Conservation (phyloP, 2,113 vertebrate species). For the Sakesphorus luctuosus region DNA sequence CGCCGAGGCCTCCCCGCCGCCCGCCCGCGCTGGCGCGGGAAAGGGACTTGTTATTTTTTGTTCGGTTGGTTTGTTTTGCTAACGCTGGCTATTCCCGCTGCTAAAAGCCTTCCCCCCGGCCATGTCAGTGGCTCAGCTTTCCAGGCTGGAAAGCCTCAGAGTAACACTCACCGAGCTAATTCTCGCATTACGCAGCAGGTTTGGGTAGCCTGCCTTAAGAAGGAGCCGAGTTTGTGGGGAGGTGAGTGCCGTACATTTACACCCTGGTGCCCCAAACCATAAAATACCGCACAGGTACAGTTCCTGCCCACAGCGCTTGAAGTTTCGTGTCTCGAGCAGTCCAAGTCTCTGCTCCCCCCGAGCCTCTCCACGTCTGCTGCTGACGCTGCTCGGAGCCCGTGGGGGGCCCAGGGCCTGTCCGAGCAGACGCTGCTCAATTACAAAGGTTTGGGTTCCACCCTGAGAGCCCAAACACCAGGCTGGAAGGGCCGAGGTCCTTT, state of each 20-base stretch:
- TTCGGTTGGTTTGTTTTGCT: background rate
- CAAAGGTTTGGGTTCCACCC: background rate
- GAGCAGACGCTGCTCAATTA: background rate
- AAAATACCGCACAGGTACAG: background rate
- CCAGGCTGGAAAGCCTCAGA: background rate
- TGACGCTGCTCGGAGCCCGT: rapidly evolving
- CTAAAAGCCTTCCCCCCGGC: background rate
- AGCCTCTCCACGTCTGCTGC: rapidly evolving
- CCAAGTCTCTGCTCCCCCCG: background rate
- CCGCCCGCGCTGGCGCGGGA: background rate
- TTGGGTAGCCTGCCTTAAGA: background rate
- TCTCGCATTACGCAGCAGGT: background rate
- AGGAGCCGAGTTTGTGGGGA: background rate
- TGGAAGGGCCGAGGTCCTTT: background rate
- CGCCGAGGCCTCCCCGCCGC: background rate
- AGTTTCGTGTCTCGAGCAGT: rapidly evolving
- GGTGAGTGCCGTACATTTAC: background rate
- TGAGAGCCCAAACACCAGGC: rapidly evolving
- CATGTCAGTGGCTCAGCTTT: background rate
- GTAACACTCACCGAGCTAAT: background rate
- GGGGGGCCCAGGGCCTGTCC: background rate
- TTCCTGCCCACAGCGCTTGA: background rate
- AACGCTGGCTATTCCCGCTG: background rate
- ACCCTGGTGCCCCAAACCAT: background rate
- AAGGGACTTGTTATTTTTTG: background rate